These are phyloP conservation scores for Metacarcinus magister DNA, from an alignment of 2,888 invertebrate genomes.

Conservation along the genomic window DNA sequence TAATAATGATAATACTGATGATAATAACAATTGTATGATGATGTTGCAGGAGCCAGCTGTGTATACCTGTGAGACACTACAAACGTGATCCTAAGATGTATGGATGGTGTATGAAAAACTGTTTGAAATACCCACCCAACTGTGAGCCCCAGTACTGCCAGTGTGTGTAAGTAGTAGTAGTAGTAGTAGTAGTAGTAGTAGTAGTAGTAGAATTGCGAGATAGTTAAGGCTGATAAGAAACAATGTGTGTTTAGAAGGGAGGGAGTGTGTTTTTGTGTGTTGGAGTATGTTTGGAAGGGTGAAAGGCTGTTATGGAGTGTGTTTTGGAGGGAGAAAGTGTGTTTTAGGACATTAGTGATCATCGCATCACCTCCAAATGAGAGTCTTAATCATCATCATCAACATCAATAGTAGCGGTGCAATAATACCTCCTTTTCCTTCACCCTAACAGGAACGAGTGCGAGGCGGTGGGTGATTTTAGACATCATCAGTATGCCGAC, in stretches of 20 bases:
- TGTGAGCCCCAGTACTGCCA: conserved; percentile 90
- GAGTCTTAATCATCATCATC: neutral
- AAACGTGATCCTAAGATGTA: conserved; percentile 84
- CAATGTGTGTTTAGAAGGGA: neutral
- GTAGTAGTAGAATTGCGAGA: neutral
- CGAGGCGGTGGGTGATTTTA: conserved; percentile 91
- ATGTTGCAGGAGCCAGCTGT: conserved; percentile 73
- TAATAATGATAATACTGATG: neutral
- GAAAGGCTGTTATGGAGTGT: too few relatives aligned
- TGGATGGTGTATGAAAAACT: conserved; percentile 94
- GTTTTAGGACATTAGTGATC: too few relatives aligned
- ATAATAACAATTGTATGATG: neutral
- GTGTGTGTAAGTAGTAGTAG: conserved; percentile 81
- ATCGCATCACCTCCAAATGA: too few relatives aligned
- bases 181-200: neutral
- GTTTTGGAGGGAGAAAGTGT: too few relatives aligned
- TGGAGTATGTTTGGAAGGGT: too few relatives aligned
- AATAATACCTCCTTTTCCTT: neutral
- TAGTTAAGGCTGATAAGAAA: neutral
- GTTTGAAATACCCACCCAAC: conserved; percentile 90
- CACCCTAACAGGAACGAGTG: conserved; percentile 86
- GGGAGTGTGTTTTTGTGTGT: neutral
- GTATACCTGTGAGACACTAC: conserved; percentile 70
- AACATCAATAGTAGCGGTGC: neutral
- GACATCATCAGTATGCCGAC: conserved; percentile 90